Conservation (phyloP, 2,113 vertebrate species). For the Sinosuthora webbiana region DNA sequence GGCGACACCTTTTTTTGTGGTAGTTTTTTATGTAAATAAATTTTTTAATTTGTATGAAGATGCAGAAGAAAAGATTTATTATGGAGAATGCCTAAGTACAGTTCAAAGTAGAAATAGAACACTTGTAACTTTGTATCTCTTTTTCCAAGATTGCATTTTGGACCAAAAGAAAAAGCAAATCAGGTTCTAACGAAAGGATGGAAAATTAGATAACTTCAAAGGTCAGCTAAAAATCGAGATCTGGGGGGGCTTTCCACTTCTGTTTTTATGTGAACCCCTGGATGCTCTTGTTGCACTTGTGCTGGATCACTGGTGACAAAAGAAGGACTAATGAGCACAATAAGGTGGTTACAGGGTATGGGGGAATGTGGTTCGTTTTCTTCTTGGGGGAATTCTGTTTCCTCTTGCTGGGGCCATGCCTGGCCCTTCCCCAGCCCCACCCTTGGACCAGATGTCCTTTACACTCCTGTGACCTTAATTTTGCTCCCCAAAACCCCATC, state of each 20-base stretch:
- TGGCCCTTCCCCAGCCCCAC: not conserved
- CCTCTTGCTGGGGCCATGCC: not conserved
- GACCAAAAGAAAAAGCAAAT: not conserved
- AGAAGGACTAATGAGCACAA: not conserved
- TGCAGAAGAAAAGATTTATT: not conserved
- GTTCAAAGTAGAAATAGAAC: not conserved
- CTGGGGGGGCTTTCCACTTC: fast-evolving
- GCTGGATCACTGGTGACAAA: too few species aligned
- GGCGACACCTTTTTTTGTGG: not conserved
- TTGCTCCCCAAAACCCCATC: not conserved
- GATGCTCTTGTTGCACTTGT: not conserved
- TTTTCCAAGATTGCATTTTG: not conserved
- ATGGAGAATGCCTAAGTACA: not conserved
- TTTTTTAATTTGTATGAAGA: not conserved
- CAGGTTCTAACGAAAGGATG: not conserved
- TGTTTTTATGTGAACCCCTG: not conserved
- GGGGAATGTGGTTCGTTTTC: not conserved
- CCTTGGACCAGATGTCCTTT: not conserved
- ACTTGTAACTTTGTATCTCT: not conserved
- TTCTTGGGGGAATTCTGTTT: not conserved
- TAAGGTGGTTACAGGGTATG: not conserved
- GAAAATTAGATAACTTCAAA: not conserved
- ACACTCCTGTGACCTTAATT: not conserved
- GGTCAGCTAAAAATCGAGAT: not conserved
- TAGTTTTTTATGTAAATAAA: not conserved